Conservation (phyloP, 2,797 vertebrate species). For the Podarcis siculus region DNA sequence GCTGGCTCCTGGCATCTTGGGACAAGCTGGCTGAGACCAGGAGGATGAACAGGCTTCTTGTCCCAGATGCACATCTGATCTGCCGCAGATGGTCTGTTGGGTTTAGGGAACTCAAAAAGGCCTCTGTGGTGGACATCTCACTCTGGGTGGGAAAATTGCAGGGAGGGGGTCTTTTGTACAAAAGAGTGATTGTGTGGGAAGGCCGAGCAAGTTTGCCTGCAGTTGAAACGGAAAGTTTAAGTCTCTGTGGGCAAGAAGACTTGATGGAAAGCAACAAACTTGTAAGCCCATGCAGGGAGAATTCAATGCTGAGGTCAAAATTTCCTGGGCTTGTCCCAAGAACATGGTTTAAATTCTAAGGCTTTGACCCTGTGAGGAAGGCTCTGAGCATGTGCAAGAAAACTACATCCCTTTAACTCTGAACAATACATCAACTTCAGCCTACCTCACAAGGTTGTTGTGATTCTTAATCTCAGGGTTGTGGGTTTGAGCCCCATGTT, state of each 20-base stretch:
- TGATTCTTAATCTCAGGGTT: too few species aligned
- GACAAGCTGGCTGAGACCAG: neutral
- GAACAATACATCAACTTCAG: neutral
- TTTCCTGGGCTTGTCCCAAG: neutral
- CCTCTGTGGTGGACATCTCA: slow-evolving; percentile 1
- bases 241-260: neutral
- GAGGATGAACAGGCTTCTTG: neutral
- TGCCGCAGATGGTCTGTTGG: neutral
- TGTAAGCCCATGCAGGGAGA: neutral
- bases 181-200: slow-evolving; percentile 16
- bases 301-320: neutral
- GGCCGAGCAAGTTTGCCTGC: neutral
- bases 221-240: neutral
- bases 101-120: slow-evolving; percentile 7
- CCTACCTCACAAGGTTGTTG: neutral
- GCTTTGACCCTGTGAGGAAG: neutral
- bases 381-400: neutral
- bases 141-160: neutral
- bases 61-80: neutral
- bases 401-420: neutral
- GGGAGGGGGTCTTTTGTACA: neutral
- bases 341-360: neutral
- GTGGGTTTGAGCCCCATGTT: slow-evolving; percentile 73
- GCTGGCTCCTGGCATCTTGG: neutral
- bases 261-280: neutral